Evolutionary conservation across 2,797 vertebrate species (phyloP).

Genomic region (Leptodactylus fallax): DNA sequence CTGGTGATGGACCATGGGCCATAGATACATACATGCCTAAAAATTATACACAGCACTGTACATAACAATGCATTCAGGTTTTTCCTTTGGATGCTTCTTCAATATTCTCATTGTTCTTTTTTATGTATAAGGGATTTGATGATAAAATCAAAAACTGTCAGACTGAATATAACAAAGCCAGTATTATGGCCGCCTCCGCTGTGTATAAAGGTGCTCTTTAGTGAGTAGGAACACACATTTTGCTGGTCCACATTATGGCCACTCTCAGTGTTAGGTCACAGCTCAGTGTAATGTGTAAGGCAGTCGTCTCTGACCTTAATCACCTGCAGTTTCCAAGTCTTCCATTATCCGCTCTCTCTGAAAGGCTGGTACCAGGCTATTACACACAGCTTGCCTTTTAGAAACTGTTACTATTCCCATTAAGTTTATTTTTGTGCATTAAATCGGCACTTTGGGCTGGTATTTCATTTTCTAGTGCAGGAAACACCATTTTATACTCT

Average conservation of each 20-base stretch:
- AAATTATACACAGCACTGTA: too few species aligned
- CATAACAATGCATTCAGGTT: too few species aligned
- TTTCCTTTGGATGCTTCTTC: not conserved
- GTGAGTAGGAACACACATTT: not conserved
- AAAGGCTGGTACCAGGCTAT: not conserved
- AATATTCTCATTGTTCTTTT: not conserved
- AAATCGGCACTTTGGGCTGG: not conserved
- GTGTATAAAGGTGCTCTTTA: not conserved
- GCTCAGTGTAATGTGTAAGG: not conserved
- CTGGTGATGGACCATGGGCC: too few species aligned
- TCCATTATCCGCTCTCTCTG: not conserved
- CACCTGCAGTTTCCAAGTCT: not conserved
- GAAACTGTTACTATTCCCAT: conserved; percentile 27
- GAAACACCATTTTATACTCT: conserved; percentile 13
- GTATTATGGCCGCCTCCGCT: not conserved
- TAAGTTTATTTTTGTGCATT: conserved; percentile 39
- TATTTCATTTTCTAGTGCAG: conserved; percentile 19
- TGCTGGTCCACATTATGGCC: not conserved
- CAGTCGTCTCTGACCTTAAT: conserved; percentile 1
- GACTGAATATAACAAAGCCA: not conserved
- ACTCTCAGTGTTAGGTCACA: not conserved
- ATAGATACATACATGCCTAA: too few species aligned
- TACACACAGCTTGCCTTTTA: conserved; percentile 19
- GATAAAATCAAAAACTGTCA: not conserved
- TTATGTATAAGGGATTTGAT: not conserved